Conservation (phyloP, 2,113 vertebrate genomes). For the Actenoides lindsayi region DNA sequence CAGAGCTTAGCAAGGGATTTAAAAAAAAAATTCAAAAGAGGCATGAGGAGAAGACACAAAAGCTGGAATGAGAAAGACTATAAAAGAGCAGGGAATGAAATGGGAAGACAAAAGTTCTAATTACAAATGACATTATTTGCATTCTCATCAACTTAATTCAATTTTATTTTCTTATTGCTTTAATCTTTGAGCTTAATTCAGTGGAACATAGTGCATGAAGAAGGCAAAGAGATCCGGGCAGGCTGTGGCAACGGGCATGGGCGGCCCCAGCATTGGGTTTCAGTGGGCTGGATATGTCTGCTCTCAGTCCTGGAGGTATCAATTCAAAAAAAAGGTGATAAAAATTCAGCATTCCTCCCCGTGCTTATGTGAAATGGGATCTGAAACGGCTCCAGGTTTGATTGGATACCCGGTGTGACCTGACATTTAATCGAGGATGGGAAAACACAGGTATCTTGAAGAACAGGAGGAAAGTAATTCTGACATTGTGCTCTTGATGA, state of each 20-base stretch:
- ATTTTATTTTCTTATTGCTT: slow-evolving; percentile 50
- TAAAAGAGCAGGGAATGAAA: slow-evolving; percentile 14
- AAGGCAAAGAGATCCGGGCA: not conserved
- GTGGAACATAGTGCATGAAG: not conserved
- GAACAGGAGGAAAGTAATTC: not conserved
- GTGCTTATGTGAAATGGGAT: not conserved
- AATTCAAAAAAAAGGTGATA: not conserved
- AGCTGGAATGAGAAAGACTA: not conserved
- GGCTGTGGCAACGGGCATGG: not conserved
- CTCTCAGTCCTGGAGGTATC: not conserved
- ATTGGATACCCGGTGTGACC: not conserved
- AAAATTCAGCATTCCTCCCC: not conserved
- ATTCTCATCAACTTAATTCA: slow-evolving; percentile 33
- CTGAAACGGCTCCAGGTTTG: not conserved
- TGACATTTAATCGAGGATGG: not conserved
- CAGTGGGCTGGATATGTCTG: not conserved
- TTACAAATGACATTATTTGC: slow-evolving; percentile 44
- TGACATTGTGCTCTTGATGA: not conserved
- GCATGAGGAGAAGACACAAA: not conserved
- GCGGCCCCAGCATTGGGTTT: not conserved
- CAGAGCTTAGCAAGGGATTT: not conserved
- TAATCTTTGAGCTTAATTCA: slow-evolving; percentile 41
- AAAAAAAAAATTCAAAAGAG: not conserved
- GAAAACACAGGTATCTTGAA: not conserved
- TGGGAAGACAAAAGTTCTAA: slow-evolving; percentile 46